These are phyloP conservation scores for Poicephalus gulielmi DNA, from an alignment of 2,113 vertebrate genomes.

Conservation along the genomic window DNA sequence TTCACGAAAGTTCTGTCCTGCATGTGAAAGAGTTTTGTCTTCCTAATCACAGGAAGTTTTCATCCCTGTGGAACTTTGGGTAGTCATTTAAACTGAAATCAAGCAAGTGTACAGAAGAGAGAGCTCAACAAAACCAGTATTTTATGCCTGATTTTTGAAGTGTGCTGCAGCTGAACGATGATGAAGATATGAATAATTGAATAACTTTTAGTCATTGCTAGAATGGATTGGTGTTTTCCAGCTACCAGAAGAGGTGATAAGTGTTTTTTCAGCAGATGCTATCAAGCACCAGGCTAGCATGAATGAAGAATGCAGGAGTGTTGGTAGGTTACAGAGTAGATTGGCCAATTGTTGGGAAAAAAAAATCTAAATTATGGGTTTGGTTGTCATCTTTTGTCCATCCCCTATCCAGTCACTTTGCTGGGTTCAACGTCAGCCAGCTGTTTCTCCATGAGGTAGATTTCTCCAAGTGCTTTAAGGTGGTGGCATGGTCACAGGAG, in stretches of 20 bases:
- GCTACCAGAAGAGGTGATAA: constrained; percentile 43
- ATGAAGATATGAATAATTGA: constrained; percentile 46
- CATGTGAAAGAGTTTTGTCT: not conserved
- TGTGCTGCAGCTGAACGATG: not conserved
- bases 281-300: constrained; percentile 43
- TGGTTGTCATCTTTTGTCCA: not conserved
- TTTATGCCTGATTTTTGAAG: constrained; percentile 28
- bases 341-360: not conserved
- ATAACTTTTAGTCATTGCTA: constrained; percentile 13
- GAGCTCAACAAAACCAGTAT: not conserved
- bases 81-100: not conserved
- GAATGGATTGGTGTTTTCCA: constrained; percentile 15
- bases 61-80: not conserved
- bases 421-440: not conserved
- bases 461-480: not conserved
- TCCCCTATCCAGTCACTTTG: not conserved
- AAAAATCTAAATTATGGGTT: not conserved
- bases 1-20: not conserved
- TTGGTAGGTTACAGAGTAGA: constrained; percentile 8
- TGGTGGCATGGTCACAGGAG: not conserved
- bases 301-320: not conserved
- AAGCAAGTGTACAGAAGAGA: not conserved
- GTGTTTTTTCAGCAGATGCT: constrained; percentile 47
- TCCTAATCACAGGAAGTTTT: not conserved
- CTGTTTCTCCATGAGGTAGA: not conserved